Evolutionary conservation across 1,140 invertebrate genomes (phyloP), one percentile per base, ranked within the genome.

Genomic region (Musca vetustissima): DNA sequence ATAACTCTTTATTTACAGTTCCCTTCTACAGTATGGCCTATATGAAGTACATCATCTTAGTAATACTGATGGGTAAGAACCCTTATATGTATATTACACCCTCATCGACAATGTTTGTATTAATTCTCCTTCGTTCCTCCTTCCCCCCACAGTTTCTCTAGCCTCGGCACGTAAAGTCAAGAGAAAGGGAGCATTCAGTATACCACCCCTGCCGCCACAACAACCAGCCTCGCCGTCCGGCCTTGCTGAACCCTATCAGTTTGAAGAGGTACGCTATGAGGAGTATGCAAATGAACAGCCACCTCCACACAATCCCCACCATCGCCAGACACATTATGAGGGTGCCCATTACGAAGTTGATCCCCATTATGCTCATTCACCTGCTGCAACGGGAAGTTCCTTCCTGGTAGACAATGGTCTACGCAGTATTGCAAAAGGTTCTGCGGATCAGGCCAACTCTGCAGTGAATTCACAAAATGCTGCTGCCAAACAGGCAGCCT

Each of bases 391-490:
- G 4, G 72, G 71, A 11, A 66, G 69, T 1, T 55, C 47, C n/a
- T 78, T 68, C n/a, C 69, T 77, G 17, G 70, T 72, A 69, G 84
- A 71, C 75, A 86, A 75, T 77, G 85, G 67, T 80, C 78, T 76
- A 9, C 74, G 78, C 19, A 80, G 76, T 68, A 88, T 88, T 57
- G 88, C 88, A 1, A 86, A 87, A 69, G 90, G 90, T 2, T 91
- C 90, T 0, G 90, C 89, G 1, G 89, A 91, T 75, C 88, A 90
- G 73, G 91, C 91, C 1, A 78, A 85, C 47, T 86, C 82, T 0
- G 85, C 86, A 1, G 78, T 86, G 3, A 77, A 75, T 19, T 81
- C 73, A 22, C 80, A 82, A 69, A 85, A 85, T 25, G 79, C 84
- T 0, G 86, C 86, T 0, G 87, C 85, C 0, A 83, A 83, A 17